phyloP scores from a whole-genome alignment of 2,888 invertebrate species.

The Scaptomyza cyrtandrae region DNA sequence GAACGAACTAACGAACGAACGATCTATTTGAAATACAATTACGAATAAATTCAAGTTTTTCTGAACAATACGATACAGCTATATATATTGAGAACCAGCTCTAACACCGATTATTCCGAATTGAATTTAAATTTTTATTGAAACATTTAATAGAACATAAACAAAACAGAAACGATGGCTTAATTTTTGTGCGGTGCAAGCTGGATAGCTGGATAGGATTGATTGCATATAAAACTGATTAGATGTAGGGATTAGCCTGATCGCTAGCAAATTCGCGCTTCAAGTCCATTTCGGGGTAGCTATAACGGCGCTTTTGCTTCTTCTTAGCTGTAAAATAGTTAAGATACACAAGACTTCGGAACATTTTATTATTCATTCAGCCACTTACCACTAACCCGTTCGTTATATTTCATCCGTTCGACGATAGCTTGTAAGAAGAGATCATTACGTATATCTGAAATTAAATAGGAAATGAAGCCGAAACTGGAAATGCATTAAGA shows the following conservation, averaged over 20 bases:
- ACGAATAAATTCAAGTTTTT: no score
- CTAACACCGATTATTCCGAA: no score
- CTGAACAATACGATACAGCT: no score
- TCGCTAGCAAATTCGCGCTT: slow-evolving; percentile 54
- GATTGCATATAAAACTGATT: background rate
- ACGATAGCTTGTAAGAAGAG: background rate
- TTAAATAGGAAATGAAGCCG: background rate
- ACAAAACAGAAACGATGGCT: background rate
- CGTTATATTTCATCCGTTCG: background rate
- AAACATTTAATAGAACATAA: background rate
- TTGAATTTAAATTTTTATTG: background rate
- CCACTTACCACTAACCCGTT: background rate
- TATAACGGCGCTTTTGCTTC: background rate
- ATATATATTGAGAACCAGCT: no score
- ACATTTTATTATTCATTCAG: background rate
- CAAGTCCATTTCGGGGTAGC: slow-evolving; percentile 28
- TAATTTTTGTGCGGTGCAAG: background rate
- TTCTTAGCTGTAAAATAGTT: slow-evolving; percentile 3
- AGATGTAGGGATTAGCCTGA: slow-evolving; percentile 56
- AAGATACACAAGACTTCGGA: background rate
- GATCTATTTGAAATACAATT: no score
- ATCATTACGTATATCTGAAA: background rate
- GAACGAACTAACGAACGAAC: no score
- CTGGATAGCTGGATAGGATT: background rate
- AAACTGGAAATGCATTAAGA: background rate